These are phyloP conservation scores for Ifrita kowaldi DNA, from an alignment of 2,113 vertebrate genomes.

Conservation along the genomic window DNA sequence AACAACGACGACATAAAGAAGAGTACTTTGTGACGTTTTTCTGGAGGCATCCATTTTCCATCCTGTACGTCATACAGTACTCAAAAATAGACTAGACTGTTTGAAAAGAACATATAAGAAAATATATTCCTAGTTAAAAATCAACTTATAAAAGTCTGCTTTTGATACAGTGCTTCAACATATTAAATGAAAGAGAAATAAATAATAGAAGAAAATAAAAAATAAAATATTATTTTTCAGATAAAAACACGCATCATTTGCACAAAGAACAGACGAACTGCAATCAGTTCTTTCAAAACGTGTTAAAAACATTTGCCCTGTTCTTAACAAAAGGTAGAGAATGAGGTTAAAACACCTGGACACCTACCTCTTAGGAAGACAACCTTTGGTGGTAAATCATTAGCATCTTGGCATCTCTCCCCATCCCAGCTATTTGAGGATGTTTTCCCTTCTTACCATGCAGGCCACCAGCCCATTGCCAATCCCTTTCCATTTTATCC, in stretches of 20 bases:
- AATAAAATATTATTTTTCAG: background rate
- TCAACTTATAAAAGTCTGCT: background rate
- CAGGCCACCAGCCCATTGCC: background rate
- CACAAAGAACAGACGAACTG: background rate
- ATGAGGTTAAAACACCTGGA: background rate
- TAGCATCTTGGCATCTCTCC: background rate
- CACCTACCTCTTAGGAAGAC: background rate
- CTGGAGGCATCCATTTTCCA: background rate
- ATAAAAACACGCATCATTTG: background rate
- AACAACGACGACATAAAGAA: background rate
- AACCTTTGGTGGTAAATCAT: background rate
- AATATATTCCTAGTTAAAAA: background rate
- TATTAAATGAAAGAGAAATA: background rate
- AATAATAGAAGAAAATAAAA: background rate
- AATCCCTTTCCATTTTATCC: background rate
- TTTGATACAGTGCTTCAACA: background rate
- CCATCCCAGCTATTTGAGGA: background rate
- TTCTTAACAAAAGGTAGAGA: background rate
- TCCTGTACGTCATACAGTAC: background rate
- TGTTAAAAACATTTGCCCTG: background rate
- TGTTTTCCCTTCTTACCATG: background rate
- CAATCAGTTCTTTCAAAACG: background rate
- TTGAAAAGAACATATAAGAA: background rate
- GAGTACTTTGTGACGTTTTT: background rate
- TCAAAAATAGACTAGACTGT: background rate